Conservation (phyloP, 2,113 vertebrate genomes). For the Turdus rufiventris region DNA sequence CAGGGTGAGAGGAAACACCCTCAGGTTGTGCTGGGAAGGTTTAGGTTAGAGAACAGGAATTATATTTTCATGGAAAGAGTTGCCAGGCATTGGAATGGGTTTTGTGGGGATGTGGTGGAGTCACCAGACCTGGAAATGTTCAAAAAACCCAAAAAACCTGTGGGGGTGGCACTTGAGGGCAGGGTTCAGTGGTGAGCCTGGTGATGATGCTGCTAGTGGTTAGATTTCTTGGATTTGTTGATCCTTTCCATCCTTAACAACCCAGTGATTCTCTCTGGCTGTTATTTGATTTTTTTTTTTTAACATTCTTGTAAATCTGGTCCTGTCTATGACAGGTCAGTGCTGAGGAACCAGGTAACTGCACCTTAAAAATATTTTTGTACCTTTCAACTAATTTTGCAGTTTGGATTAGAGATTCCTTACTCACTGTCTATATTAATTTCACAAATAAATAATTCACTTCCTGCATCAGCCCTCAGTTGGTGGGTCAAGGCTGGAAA, state of each 20-base stretch:
- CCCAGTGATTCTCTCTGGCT: neutral
- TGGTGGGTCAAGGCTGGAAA: neutral
- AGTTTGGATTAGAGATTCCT: neutral
- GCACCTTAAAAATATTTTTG: neutral
- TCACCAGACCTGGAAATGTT: neutral
- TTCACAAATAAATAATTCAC: neutral
- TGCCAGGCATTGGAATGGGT: neutral
- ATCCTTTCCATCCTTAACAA: neutral
- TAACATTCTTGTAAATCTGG: neutral
- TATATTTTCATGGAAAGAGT: neutral
- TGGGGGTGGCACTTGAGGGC: neutral
- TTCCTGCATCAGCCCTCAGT: neutral
- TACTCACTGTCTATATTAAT: neutral
- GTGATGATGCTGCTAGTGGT: neutral
- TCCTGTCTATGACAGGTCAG: neutral
- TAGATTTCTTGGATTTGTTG: neutral
- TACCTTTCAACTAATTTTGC: neutral
- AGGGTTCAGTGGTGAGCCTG: neutral
- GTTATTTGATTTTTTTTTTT: neutral
- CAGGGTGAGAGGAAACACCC: neutral
- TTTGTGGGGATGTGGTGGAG: neutral
- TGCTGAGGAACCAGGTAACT: neutral
- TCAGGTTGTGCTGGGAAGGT: neutral
- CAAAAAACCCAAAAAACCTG: accelerated
- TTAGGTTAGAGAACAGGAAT: neutral